Percentiles rank a stretch among this genome's conserved stretches.
These are phyloP conservation scores for Neuroterus valhalla DNA, from an alignment of 1,140 invertebrate genomes.

Conservation along the genomic window DNA sequence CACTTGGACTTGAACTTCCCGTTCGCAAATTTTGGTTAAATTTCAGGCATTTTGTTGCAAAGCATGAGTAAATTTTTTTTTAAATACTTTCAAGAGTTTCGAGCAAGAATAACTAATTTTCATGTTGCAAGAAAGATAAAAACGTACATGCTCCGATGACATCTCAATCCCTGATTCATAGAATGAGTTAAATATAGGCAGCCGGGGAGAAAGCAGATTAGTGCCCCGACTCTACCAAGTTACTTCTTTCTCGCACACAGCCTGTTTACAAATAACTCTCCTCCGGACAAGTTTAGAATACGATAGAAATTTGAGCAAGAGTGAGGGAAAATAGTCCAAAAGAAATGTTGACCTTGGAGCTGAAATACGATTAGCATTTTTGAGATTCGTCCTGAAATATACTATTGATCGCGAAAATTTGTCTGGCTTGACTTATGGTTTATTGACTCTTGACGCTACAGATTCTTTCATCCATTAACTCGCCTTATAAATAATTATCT, in stretches of 20 bases:
- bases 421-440: not conserved
- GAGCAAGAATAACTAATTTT: not conserved
- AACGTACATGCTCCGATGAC: not conserved
- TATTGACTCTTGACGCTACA: not conserved
- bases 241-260: not conserved
- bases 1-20: too few relatives aligned
- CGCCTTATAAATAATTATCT: too few relatives aligned
- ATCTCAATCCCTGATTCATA: constrained; percentile 6
- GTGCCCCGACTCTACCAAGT: not conserved
- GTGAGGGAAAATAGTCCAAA: not conserved
- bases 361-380: too few relatives aligned
- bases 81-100: not conserved
- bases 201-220: not conserved
- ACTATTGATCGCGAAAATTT: not conserved
- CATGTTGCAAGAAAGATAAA: not conserved
- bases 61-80: too few relatives aligned
- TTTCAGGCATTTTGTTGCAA: too few relatives aligned
- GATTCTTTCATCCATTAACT: not conserved
- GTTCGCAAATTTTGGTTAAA: too few relatives aligned
- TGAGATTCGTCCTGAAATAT: not conserved
- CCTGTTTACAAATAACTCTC: not conserved
- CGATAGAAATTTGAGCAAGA: not conserved
- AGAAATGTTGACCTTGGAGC: too few relatives aligned
- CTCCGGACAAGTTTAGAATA: too few relatives aligned
- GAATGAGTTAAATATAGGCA: constrained; percentile 5